phyloP scores from a whole-genome alignment of 2,888 invertebrate species.

The Melieria crassipennis region DNA sequence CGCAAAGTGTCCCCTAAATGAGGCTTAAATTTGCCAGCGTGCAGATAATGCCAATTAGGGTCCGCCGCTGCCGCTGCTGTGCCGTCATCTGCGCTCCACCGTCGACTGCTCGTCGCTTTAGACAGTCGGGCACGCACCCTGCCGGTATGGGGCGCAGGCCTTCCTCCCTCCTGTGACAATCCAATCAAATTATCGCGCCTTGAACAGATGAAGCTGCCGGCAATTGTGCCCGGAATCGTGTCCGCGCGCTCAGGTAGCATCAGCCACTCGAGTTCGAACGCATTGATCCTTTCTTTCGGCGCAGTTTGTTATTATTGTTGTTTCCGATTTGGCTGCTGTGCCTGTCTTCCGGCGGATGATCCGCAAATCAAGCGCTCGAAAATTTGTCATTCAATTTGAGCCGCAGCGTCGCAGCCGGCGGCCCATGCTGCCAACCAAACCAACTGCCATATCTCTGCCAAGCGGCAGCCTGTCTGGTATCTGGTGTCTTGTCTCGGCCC shows the following conservation, averaged over 20 bases:
- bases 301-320: neutral
- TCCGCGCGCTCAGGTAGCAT: constrained; percentile 14
- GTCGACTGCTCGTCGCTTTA: neutral
- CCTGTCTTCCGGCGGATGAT: constrained; percentile 47
- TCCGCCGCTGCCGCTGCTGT: constrained; percentile 13
- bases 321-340: neutral
- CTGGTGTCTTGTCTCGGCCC: constrained; percentile 3
- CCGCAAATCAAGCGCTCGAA: constrained; percentile 56
- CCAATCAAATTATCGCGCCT: constrained; percentile 64
- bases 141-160: neutral
- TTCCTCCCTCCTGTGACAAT: constrained; percentile 49
- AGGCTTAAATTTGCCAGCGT: constrained; percentile 63
- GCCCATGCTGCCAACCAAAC: neutral
- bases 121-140: neutral
- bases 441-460: neutral
- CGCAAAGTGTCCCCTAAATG: constrained; percentile 67
- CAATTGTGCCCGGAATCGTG: constrained; percentile 9
- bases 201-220: constrained; percentile 46
- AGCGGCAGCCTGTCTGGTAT: neutral
- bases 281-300: constrained; percentile 22
- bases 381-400: constrained; percentile 41
- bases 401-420: neutral
- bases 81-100: constrained; percentile 11
- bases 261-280: constrained; percentile 26
- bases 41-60: constrained; percentile 64